phyloP scores from a whole-genome alignment of 2,113 vertebrate species.

The Macheiramphus alcinus region DNA sequence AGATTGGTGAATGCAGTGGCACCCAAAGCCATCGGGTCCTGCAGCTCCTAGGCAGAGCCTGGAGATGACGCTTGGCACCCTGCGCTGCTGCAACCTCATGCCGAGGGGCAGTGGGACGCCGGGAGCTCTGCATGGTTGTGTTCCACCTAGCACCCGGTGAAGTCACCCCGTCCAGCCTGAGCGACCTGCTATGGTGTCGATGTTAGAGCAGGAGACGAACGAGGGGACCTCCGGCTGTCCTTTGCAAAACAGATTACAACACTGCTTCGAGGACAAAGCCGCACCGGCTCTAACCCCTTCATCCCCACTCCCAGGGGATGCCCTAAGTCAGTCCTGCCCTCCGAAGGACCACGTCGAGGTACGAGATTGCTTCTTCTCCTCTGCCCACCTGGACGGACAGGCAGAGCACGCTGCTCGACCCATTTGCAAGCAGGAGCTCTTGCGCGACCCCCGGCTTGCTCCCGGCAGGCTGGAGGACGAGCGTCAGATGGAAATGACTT shows the following conservation, averaged over 20 bases:
- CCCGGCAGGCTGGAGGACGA: background rate
- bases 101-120: background rate
- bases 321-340: background rate
- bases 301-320: background rate
- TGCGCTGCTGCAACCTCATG: fast-evolving
- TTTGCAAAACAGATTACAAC: fast-evolving
- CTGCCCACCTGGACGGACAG: background rate
- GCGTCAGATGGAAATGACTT: background rate
- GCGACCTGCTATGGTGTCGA: fast-evolving
- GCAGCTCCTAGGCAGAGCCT: background rate
- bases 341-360: fast-evolving
- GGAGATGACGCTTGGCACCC: background rate
- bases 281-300: background rate
- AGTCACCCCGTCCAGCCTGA: background rate
- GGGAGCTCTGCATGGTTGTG: background rate
- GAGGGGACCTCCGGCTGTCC: background rate
- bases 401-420: background rate
- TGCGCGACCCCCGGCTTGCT: background rate
- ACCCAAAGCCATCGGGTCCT: too few relatives aligned
- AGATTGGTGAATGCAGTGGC: fast-evolving
- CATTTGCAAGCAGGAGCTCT: background rate
- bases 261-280: background rate
- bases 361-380: background rate
- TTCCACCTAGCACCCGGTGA: fast-evolving
- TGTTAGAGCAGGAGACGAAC: background rate